Evolutionary conservation across 2,888 invertebrate genomes (phyloP).

Genomic region (Melanotus villosus): DNA sequence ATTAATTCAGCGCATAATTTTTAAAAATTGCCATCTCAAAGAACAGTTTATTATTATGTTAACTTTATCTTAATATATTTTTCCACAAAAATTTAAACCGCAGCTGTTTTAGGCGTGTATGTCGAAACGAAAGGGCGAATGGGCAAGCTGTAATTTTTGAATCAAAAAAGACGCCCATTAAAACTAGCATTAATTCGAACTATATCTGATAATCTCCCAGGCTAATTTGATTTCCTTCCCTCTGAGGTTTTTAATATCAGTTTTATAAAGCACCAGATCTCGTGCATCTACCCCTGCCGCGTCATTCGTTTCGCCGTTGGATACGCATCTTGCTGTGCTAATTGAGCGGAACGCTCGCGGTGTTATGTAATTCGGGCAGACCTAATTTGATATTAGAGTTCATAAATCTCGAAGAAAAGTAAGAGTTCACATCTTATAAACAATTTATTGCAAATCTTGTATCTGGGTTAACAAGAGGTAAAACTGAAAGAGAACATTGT

Average conservation of each 20-base stretch:
- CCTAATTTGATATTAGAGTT: conserved; percentile 31
- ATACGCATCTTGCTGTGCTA: conserved; percentile 32
- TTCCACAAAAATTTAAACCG: too few relatives aligned
- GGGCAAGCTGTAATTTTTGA: too few relatives aligned
- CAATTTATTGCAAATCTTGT: conserved; percentile 13
- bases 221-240: conserved; percentile 9
- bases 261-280: conserved; percentile 15
- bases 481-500: too few relatives aligned
- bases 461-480: conserved; percentile 23
- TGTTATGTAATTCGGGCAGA: conserved; percentile 33
- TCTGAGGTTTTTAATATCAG: conserved; percentile 26
- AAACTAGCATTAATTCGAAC: background rate
- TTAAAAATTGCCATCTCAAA: too few relatives aligned
- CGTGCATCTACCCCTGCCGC: conserved; percentile 19
- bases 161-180: background rate
- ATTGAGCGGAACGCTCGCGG: conserved; percentile 34
- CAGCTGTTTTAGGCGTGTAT: too few relatives aligned
- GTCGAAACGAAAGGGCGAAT: too few relatives aligned
- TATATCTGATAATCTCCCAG: conserved; percentile 7
- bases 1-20: too few relatives aligned
- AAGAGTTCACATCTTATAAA: conserved; percentile 18
- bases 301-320: conserved; percentile 37
- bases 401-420: conserved; percentile 30
- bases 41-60: too few relatives aligned
- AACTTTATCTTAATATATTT: too few relatives aligned